phyloP scores from a whole-genome alignment of 1,140 invertebrate species.

The Copidosoma floridanum region DNA sequence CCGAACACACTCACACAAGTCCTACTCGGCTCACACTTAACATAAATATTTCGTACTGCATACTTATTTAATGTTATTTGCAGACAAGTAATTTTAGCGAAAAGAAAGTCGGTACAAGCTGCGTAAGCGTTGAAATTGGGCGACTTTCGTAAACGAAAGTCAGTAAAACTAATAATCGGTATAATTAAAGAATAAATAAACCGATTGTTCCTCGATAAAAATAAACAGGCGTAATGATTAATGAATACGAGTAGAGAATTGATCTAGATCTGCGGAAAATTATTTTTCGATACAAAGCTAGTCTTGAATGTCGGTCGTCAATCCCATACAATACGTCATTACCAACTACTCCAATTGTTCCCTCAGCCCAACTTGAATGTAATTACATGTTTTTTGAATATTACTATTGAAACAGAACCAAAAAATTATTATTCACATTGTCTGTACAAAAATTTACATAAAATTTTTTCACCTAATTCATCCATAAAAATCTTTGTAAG shows the following conservation, averaged over 20 bases:
- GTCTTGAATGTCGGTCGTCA: background rate
- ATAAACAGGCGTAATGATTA: constrained; percentile 3
- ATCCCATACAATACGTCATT: too few species aligned
- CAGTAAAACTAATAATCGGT: constrained; percentile 7
- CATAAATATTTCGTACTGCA: background rate
- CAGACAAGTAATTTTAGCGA: too few species aligned
- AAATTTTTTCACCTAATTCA: too few species aligned
- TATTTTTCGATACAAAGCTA: constrained; percentile 25
- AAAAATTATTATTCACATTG: constrained; percentile 7
- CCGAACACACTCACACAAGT: background rate
- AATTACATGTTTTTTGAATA: background rate
- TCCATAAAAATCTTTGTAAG: too few species aligned
- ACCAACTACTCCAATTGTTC: background rate
- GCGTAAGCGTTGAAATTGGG: too few species aligned
- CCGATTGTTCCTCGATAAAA: constrained; percentile 17
- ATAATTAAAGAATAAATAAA: background rate
- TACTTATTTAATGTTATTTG: background rate
- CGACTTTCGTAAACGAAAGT: too few species aligned
- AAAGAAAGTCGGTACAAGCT: too few species aligned
- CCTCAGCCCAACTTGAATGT: background rate
- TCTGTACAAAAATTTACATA: constrained; percentile 5
- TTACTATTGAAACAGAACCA: background rate
- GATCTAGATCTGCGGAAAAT: constrained; percentile 7
- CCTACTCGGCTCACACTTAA: background rate
- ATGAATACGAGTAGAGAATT: background rate